Evolutionary conservation across 2,113 vertebrate genomes (phyloP).

Genomic region (Elephantulus edwardii): DNA sequence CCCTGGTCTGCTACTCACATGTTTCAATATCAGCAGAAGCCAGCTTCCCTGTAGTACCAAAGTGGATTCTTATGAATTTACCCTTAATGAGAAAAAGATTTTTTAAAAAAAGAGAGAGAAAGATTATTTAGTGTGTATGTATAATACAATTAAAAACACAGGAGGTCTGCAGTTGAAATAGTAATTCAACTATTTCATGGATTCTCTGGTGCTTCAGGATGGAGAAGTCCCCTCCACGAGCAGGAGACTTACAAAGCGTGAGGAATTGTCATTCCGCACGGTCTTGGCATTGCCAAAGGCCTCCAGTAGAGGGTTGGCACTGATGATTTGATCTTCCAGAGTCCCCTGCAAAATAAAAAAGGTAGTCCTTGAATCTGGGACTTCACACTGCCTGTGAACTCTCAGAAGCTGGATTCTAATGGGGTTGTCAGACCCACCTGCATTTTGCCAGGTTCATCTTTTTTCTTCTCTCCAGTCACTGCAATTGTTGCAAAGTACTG

Average conservation of each 20-base stretch:
- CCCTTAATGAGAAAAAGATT: constrained; percentile 83
- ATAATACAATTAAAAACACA: not conserved
- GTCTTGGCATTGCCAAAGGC: too few species aligned
- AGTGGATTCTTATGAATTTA: constrained; percentile 97
- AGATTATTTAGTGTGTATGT: not conserved
- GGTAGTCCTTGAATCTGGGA: not conserved
- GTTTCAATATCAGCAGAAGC: constrained; percentile 97
- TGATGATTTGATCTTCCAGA: too few species aligned
- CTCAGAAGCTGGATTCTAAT: not conserved
- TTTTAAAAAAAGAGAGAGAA: constrained; percentile 44
- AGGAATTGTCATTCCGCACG: constrained; percentile 89
- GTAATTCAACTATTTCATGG: not conserved
- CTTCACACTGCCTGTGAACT: not conserved
- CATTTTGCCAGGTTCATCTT: constrained; percentile 86
- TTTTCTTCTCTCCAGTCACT: constrained; percentile 79
- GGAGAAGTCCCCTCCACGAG: not conserved
- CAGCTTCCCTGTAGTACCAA: constrained; percentile 92
- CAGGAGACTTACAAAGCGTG: constrained; percentile 83
- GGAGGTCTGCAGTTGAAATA: not conserved
- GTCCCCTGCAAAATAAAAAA: constrained; percentile 77
- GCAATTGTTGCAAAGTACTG: constrained; percentile 84
- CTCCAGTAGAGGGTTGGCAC: too few species aligned
- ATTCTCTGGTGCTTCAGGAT: not conserved
- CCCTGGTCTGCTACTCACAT: constrained; percentile 83
- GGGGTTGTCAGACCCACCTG: constrained; percentile 76